Percentiles rank a stretch among this genome's conserved stretches.
phyloP scores from a whole-genome alignment of 2,888 invertebrate species.

The Sylvicola cinctus region DNA sequence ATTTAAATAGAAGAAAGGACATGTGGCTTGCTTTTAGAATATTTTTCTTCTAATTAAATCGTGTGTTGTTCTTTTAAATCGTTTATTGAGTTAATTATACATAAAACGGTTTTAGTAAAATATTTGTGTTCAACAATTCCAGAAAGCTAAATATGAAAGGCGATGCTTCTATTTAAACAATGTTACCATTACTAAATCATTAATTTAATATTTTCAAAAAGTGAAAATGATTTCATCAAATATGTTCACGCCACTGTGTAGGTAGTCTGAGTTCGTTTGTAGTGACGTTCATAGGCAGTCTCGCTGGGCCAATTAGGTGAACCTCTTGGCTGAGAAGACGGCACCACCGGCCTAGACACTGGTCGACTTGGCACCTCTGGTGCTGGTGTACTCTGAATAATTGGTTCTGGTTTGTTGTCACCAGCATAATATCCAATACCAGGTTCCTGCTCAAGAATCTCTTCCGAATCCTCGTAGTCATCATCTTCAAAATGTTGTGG shows the following conservation, averaged over 20 bases:
- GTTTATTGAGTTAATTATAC: too few species aligned
- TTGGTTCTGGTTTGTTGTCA: not conserved
- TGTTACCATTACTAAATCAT: too few species aligned
- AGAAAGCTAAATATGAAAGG: too few species aligned
- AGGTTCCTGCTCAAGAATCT: slow-evolving; percentile 15
- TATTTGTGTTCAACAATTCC: too few species aligned
- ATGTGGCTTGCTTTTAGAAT: too few species aligned
- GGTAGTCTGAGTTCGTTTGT: not conserved
- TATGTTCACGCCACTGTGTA: not conserved
- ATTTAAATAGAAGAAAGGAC: too few species aligned
- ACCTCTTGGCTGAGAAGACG: slow-evolving; percentile 4
- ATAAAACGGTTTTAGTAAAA: too few species aligned
- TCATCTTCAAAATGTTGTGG: slow-evolving; percentile 19
- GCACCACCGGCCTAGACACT: slow-evolving; percentile 9
- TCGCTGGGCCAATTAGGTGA: slow-evolving; percentile 7
- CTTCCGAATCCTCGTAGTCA: slow-evolving; percentile 10
- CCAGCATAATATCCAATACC: slow-evolving; percentile 4
- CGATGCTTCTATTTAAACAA: too few species aligned
- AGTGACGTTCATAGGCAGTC: slow-evolving; percentile 3
- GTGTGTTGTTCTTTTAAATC: too few species aligned
- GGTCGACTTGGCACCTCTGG: not conserved
- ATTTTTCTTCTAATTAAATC: too few species aligned
- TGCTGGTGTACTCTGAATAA: not conserved
- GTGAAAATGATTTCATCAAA: not conserved
- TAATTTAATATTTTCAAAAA: not conserved